Base-by-base conservation (phyloP, 92 coral and sea anemone genomes). In the Heliopora coerulea region DNA sequence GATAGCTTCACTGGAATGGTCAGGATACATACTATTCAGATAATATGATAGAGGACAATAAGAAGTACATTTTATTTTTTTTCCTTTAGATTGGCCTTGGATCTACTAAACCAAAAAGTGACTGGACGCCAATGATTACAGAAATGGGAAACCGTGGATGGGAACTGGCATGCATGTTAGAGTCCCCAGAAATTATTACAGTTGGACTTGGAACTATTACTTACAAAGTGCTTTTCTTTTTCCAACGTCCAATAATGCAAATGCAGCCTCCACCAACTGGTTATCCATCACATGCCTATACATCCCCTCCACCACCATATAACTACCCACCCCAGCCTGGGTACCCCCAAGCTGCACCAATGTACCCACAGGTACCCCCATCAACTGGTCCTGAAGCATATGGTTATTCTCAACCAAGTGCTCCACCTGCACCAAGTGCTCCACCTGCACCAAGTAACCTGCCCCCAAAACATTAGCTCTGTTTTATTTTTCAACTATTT, bases 101-200 rank as follows among this genome's bases (percentile, higher is more conserved):
- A 41, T 88, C 91, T 73, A 93, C 98, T 18, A 93, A 93, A 72
- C 96, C 98, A 21, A 87, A 89, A 79, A 96, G 96, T 78, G 96
- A 93, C 85, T 93, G 98, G 98, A 87, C 92, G 52, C 96, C 96
- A 75, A 90, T 93, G 96, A 87, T 93, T 49, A 72, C 70, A 63
- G 98, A 93, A 79, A 92, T 92, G 97, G 97, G 97, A 20, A 74
- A 74, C 62, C 88, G 96, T 49, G 97, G 97, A 58, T 92, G 97
- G 97, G 96, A 92, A 57, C 81, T 92, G 65, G 98, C 98, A 0
- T 87, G 96, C 83, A 93, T 93, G 98, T 62, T 93, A 21, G 98
- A 93, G 79, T 90, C 98, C 33, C 98, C 96, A 44, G 98, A 93
- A 74, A 84, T 93, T 26, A 80, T 85, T 0, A 88, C 68, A 48